phyloP scores from a whole-genome alignment of 2,888 invertebrate species.

The Ramazzottius varieornatus region DNA sequence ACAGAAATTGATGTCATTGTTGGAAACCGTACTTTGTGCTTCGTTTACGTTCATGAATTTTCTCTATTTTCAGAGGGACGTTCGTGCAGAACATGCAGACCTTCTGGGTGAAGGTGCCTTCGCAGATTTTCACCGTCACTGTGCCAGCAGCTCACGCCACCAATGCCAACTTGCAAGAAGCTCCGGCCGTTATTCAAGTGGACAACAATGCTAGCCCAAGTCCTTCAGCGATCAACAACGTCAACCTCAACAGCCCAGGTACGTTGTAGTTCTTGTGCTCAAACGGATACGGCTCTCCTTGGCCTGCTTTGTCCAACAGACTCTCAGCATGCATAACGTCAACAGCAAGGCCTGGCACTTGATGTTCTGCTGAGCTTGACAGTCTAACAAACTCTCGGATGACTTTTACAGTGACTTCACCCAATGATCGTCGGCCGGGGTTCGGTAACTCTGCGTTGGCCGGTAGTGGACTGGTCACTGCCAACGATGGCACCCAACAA shows the following conservation, averaged over 20 bases:
- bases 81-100: slow-evolving; percentile 2
- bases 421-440: neutral
- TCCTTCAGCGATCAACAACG: neutral
- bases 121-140: neutral
- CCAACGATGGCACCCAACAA: too few relatives aligned
- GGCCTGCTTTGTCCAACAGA: too few relatives aligned
- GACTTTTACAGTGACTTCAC: neutral
- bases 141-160: neutral
- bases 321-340: too few relatives aligned
- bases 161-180: neutral
- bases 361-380: too few relatives aligned
- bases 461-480: too few relatives aligned
- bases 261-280: neutral
- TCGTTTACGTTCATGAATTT: too few relatives aligned
- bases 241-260: neutral
- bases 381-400: neutral
- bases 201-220: neutral
- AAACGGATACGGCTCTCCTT: too few relatives aligned
- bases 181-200: neutral
- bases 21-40: too few relatives aligned
- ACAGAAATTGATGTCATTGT: too few relatives aligned
- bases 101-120: slow-evolving; percentile 2
- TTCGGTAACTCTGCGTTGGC: neutral
- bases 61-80: neutral
- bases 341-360: too few relatives aligned